Conservation (phyloP, 1,140 invertebrate species). For the Philotrypesis tridentata region DNA sequence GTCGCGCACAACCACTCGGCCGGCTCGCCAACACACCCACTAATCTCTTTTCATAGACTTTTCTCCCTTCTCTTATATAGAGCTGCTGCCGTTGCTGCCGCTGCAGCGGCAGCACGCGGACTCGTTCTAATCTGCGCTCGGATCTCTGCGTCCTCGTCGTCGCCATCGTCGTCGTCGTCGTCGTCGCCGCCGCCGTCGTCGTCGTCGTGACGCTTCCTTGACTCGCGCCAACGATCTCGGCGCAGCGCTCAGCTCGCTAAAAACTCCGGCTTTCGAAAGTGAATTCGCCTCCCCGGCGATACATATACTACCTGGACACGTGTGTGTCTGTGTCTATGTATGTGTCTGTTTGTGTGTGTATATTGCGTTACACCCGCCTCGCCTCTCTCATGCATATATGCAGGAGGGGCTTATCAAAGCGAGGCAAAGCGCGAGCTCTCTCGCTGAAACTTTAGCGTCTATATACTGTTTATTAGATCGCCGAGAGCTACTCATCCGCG, state of each 20-base stretch:
- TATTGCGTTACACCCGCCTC: not conserved
- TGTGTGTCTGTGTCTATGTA: too few relatives aligned
- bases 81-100: too few relatives aligned
- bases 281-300: slow-evolving; percentile 46
- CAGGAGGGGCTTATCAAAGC: slow-evolving; percentile 29
- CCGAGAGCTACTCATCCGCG: not conserved
- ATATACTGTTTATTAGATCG: not conserved
- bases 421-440: not conserved
- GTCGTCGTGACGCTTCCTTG: slow-evolving; percentile 33
- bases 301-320: too few relatives aligned
- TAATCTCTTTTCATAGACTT: slow-evolving; percentile 57
- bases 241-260: too few relatives aligned
- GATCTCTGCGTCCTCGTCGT: slow-evolving; percentile 16
- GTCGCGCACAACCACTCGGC: slow-evolving; percentile 61
- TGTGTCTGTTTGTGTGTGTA: too few relatives aligned
- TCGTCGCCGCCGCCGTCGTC: not conserved
- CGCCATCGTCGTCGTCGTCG: not conserved
- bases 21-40: slow-evolving; percentile 62
- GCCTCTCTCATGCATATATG: not conserved
- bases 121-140: slow-evolving; percentile 30
- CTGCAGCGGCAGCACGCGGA: not conserved
- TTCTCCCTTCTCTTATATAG: slow-evolving; percentile 23
- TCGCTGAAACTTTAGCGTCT: slow-evolving; percentile 27
- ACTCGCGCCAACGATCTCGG: not conserved
- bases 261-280: slow-evolving; percentile 43